Evolutionary conservation across 2,113 vertebrate genomes (phyloP).

Genomic region (Aythya baeri): DNA sequence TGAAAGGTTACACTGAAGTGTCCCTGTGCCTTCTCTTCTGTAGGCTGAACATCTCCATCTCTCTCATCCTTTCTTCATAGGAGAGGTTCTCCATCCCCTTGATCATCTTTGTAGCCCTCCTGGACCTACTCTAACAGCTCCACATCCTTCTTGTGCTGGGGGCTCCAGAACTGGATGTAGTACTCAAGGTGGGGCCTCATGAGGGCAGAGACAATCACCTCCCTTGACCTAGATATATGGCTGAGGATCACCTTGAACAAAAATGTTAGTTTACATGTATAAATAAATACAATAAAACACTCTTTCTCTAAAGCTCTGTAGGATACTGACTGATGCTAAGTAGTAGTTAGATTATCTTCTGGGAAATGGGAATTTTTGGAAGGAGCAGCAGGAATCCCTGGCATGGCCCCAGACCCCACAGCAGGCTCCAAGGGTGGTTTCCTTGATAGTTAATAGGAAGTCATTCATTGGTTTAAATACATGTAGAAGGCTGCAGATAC

Average conservation of each 20-base stretch:
- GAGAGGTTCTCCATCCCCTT: too few species aligned
- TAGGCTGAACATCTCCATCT: too few species aligned
- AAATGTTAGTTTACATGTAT: background rate
- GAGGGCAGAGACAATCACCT: too few species aligned
- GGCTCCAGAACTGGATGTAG: too few species aligned
- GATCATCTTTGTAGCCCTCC: too few species aligned
- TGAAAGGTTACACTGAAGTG: too few species aligned
- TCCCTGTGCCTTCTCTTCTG: too few species aligned
- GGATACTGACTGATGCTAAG: background rate
- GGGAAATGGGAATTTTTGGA: background rate
- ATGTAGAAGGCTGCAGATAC: background rate
- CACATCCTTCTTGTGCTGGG: too few species aligned
- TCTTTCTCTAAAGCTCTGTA: background rate
- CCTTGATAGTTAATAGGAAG: background rate
- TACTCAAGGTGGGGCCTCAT: too few species aligned
- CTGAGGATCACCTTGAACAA: background rate
- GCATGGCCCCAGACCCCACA: background rate
- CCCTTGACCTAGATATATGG: too few species aligned
- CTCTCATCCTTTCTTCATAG: too few species aligned
- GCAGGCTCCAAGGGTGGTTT: background rate
- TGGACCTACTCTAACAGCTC: too few species aligned
- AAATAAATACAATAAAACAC: background rate
- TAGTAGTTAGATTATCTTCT: background rate
- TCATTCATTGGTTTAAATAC: background rate
- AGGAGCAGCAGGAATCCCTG: background rate